phyloP scores from a whole-genome alignment of 1,140 invertebrate genomes.

The Forficula auricularia region DNA sequence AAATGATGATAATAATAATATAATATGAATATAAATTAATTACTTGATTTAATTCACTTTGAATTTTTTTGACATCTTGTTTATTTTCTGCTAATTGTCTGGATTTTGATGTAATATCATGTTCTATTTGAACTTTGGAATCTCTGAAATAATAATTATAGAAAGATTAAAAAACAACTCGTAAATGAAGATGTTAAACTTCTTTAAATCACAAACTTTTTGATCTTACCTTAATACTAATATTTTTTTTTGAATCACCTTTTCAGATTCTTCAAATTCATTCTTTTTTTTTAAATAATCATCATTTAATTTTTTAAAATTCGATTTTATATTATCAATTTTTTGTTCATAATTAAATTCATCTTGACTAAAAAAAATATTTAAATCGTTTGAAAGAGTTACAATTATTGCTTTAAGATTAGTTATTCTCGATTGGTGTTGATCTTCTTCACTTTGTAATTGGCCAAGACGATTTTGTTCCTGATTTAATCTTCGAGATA shows the following conservation, averaged over 20 bases:
- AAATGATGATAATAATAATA: too few relatives aligned
- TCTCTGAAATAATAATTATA: slow-evolving; percentile 8
- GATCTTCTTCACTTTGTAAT: not conserved
- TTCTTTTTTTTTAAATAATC: too few relatives aligned
- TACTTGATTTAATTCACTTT: slow-evolving; percentile 22
- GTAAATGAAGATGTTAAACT: not conserved
- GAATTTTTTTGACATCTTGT: slow-evolving; percentile 16
- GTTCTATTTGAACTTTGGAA: slow-evolving; percentile 13
- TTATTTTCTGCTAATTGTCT: slow-evolving; percentile 15
- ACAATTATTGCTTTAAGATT: too few relatives aligned
- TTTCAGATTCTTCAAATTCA: too few relatives aligned
- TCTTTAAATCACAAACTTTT: too few relatives aligned
- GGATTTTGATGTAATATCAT: slow-evolving; percentile 13
- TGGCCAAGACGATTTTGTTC: not conserved
- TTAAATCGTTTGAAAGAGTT: too few relatives aligned
- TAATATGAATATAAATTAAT: too few relatives aligned
- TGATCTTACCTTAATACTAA: too few relatives aligned
- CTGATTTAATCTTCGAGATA: not conserved
- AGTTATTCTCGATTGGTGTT: too few relatives aligned
- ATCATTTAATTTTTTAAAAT: slow-evolving; percentile 17
- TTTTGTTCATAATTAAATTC: too few relatives aligned
- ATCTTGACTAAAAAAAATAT: too few relatives aligned
- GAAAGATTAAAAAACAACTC: not conserved
- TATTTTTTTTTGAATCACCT: too few relatives aligned
- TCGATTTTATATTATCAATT: slow-evolving; percentile 17